Evolutionary conservation across 1,140 invertebrate species (phyloP), one percentile per base, ranked within the genome.

Genomic region (Meloidogyne exigua): DNA sequence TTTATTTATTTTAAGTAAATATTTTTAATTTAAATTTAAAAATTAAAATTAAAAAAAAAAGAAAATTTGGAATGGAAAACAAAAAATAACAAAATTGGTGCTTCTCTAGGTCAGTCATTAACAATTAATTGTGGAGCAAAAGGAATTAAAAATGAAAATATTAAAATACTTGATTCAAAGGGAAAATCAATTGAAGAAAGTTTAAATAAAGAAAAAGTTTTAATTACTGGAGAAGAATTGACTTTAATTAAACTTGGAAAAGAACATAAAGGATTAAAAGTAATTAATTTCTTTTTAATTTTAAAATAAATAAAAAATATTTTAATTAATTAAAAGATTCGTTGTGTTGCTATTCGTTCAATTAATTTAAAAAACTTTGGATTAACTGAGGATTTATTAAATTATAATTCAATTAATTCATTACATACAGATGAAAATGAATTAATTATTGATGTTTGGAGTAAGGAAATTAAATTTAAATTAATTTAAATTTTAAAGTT

Each of bases 61-160:
- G 79, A 64, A 32, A 76, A 80, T 75, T 72, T 81, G 39, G 75
- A 77, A 57, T 81, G 80, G 80, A 76, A 81, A 63, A 65, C 49
- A 68, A 68, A 74, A 15, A 62, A 25, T 23, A 63, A 82, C 57
- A n/a, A 21, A 28, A 44, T 78, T 18, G 76, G 80, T 32, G 80
- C 11, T n/a, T 68, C 25, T 26, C 15, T 82, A 25, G 68, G 81
- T 26, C 65, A 80, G 25, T 62, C 79, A 21, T 64, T 81, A 44
- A 81, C 80, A 28, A 76, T 81, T 57, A 80, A 81, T 57, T 81
- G 79, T 66, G 79, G 79, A 21, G 77, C 79, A 15, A 42, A 71
- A 62, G 80, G 80, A 25, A 65, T 68, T 36, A 71, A 80, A 63
- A 42, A 44, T 32, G 80, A 70, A 28, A 49, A 13, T n/a, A 63